phyloP scores from a whole-genome alignment of 2,113 vertebrate species.

The chimpanzee (Pan troglodytes) region DNA sequence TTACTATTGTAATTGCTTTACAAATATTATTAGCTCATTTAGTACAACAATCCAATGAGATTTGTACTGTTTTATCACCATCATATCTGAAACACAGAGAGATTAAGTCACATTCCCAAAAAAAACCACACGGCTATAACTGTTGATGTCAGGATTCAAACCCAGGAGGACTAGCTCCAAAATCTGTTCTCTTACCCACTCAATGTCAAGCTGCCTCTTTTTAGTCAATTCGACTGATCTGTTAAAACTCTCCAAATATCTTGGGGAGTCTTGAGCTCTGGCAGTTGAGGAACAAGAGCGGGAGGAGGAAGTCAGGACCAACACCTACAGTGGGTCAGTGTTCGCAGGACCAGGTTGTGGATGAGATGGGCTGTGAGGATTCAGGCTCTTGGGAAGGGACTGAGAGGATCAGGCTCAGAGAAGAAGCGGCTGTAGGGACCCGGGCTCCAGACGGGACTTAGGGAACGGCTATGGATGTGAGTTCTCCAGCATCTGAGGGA shows the following conservation, averaged over 20 bases:
- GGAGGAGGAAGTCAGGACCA: constrained; percentile 67
- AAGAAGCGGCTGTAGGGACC: constrained; percentile 39
- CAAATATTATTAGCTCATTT: not conserved
- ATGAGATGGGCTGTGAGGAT: constrained; percentile 22
- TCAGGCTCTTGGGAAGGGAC: constrained; percentile 35
- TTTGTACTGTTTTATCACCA: not conserved
- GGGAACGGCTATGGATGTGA: constrained; percentile 7
- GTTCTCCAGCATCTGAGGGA: constrained; percentile 22
- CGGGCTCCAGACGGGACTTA: constrained; percentile 36
- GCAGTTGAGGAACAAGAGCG: constrained; percentile 70
- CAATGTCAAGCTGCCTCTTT: not conserved
- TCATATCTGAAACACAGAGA: not conserved
- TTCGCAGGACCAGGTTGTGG: constrained; percentile 54
- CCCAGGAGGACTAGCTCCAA: not conserved
- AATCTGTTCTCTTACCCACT: not conserved
- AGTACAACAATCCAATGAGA: not conserved
- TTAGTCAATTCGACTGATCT: not conserved
- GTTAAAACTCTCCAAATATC: constrained; percentile 59
- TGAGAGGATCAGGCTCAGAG: constrained; percentile 69
- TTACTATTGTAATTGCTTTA: not conserved
- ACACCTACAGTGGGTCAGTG: constrained; percentile 51
- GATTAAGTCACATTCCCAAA: not conserved
- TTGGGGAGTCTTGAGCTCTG: constrained; percentile 75
- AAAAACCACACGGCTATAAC: not conserved
- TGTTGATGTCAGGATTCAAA: not conserved